phyloP scores from a whole-genome alignment of 2,113 vertebrate species.

The Donacobius atricapilla region DNA sequence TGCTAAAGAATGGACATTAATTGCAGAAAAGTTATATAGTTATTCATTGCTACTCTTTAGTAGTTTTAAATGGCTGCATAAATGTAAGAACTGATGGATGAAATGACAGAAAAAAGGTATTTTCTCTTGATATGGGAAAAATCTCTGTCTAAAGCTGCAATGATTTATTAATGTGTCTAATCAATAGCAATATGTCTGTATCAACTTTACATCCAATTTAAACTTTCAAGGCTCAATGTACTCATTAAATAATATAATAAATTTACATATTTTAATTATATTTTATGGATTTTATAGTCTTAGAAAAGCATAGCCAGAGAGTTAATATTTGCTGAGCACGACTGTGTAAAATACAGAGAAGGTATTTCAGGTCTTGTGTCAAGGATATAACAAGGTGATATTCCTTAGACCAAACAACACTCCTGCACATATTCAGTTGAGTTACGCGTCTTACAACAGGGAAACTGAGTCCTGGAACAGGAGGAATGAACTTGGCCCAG shows the following conservation, averaged over 20 bases:
- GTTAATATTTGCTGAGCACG: not conserved
- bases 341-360: not conserved
- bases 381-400: not conserved
- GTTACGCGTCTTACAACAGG: not conserved
- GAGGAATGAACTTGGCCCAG: not conserved
- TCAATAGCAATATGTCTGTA: conserved; percentile 68
- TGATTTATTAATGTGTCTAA: conserved; percentile 68
- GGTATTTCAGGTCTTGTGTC: not conserved
- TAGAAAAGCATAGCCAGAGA: not conserved
- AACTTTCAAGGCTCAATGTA: conserved; percentile 71
- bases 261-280: conserved; percentile 81
- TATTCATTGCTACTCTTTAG: not conserved
- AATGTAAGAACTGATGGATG: not conserved
- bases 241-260: conserved; percentile 75
- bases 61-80: not conserved
- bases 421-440: not conserved
- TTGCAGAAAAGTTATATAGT: not conserved
- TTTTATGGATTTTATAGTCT: conserved; percentile 66
- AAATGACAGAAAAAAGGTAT: not conserved
- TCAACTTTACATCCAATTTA: conserved; percentile 74
- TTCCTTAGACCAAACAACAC: not conserved
- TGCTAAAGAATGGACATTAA: not conserved
- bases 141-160: not conserved
- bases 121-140: not conserved
- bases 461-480: not conserved